These are phyloP conservation scores for Papilio helenus DNA, from an alignment of 1,140 invertebrate species.

Conservation along the genomic window DNA sequence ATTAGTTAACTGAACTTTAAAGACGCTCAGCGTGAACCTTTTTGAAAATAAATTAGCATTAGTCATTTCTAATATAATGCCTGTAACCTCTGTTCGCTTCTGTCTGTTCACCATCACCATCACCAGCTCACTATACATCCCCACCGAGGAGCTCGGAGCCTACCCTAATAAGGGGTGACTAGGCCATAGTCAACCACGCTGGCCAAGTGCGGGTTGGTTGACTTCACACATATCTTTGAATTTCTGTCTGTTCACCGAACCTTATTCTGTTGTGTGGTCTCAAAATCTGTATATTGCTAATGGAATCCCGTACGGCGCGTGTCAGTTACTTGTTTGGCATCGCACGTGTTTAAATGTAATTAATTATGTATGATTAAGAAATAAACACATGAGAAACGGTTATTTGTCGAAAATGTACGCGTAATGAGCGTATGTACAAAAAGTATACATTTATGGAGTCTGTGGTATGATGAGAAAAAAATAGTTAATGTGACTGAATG, in stretches of 20 bases:
- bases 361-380: not conserved
- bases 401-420: not conserved
- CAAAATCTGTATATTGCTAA: not conserved
- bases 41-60: not conserved
- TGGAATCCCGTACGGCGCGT: not conserved
- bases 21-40: not conserved
- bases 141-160: too few species aligned
- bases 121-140: too few species aligned
- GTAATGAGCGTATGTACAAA: not conserved
- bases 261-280: not conserved
- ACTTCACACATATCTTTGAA: too few species aligned
- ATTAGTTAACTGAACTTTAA: not conserved
- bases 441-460: not conserved
- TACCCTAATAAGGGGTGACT: too few species aligned
- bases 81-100: not conserved
- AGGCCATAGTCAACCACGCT: too few species aligned
- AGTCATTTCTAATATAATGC: not conserved
- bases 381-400: not conserved
- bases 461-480: not conserved
- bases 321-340: conserved; percentile 1
- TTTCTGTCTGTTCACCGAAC: too few species aligned
- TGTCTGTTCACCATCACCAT: too few species aligned
- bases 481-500: not conserved
- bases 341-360: conserved; percentile 1
- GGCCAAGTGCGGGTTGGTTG: too few species aligned